Conservation (phyloP, 2,797 vertebrate genomes). For the Carduelis carduelis region DNA sequence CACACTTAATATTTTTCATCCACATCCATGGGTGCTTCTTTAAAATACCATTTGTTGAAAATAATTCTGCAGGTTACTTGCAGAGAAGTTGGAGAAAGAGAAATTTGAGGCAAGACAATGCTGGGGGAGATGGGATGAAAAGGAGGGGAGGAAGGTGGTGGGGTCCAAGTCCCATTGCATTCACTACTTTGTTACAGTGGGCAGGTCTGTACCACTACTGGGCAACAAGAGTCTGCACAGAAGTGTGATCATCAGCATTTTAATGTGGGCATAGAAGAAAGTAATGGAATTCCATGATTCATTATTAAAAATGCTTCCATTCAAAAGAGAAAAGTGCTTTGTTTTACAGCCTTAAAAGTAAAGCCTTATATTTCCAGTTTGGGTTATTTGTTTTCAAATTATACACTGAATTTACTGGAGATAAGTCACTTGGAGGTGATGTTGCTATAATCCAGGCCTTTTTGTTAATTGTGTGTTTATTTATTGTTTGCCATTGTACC, state of each 20-base stretch:
- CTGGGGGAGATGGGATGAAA: neutral
- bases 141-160: neutral
- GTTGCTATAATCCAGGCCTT: neutral
- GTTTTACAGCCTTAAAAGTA: neutral
- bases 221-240: neutral
- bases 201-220: neutral
- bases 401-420: neutral
- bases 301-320: neutral
- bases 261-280: neutral
- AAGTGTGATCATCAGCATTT: neutral
- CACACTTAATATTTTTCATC: neutral
- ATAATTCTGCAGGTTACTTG: neutral
- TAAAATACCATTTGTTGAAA: neutral
- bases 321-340: neutral
- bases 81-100: neutral
- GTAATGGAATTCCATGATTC: neutral
- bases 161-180: neutral
- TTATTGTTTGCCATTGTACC: neutral
- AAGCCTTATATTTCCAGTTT: neutral
- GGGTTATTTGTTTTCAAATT: neutral
- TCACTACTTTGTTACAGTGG: neutral
- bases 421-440: neutral
- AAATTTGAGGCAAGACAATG: neutral
- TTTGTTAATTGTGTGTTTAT: neutral
- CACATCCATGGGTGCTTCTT: neutral